phyloP scores from a whole-genome alignment of 2,113 vertebrate genomes.

The Diphyllodes magnificus region DNA sequence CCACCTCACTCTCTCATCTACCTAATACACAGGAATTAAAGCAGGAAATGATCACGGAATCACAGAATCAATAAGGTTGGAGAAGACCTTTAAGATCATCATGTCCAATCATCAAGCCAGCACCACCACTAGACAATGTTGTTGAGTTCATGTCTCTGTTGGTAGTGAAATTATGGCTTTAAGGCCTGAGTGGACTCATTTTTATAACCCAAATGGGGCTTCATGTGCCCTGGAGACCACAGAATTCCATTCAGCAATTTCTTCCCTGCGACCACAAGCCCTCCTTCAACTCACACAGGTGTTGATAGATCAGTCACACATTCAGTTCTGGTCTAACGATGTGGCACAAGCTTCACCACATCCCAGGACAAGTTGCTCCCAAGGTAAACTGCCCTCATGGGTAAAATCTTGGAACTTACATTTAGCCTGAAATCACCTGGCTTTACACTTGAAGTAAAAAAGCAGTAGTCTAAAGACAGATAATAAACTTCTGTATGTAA shows the following conservation, averaged over 20 bases:
- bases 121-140: not conserved
- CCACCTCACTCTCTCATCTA: not conserved
- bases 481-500: not conserved
- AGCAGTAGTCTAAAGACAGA: not conserved
- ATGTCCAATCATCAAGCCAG: not conserved
- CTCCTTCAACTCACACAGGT: rapidly evolving
- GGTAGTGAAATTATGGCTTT: not conserved
- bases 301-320: not conserved
- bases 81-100: not conserved
- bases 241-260: not conserved
- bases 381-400: not conserved
- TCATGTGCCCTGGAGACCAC: not conserved
- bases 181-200: not conserved
- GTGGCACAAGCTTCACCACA: not conserved
- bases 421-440: not conserved
- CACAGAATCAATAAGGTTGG: not conserved
- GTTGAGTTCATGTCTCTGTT: not conserved
- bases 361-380: not conserved
- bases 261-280: not conserved
- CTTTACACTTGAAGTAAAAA: not conserved
- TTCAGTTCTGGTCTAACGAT: not conserved
- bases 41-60: not conserved
- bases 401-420: not conserved
- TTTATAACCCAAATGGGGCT: not conserved
- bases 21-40: not conserved